Evolutionary conservation across 1,140 invertebrate genomes (phyloP), one percentile per base, ranked within the genome.

Genomic region (Lasaia peninsularis): DNA sequence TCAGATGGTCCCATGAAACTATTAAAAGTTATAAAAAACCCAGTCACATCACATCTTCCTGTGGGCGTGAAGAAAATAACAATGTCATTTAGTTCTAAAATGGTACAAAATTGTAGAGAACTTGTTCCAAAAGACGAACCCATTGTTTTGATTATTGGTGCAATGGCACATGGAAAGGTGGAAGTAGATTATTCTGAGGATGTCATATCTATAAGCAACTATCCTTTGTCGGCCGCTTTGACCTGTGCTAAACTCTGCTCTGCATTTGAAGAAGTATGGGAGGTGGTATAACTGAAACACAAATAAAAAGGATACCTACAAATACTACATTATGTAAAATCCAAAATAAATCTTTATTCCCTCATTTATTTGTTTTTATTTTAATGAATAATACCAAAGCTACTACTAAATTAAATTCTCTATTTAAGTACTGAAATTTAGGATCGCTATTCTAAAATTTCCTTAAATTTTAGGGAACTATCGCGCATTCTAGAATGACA

Each of bases 21-120:
- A 16, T 84, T 99, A 48, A 98, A 98, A 92, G 96, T 99, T 5
- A 98, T 99, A 37, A 99, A 98, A 87, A 99, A 99, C 90, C 99
- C 99, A 2, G 91, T 99, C 0, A 96, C 94, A 2, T 92, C 97
- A 78, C 98, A 99, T 90, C 89, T 99, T 21, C 98, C 98, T n/a
- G 95, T 97, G 16, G 98, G 98, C 35, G 98, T 97, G 68, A 93
- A 90, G 53, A 99, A 99, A 90, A 92, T 98, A 59, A 93, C 92
- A 0, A 99, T 96, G 89, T 98, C 98, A 18, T 99, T 97, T 85
- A 95, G 93, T 70, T 93, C 96, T 0, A 94, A 94, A 60, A 92
- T 95, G 68, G 89, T 97, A 1, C 81, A 94, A 40, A 94, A 95
- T 75, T 94, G 95, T 35, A 84, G 92, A 56, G 95, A 98, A 50